Evolutionary conservation across 2,888 invertebrate species (phyloP).

Genomic region (Brachypterus glaber): DNA sequence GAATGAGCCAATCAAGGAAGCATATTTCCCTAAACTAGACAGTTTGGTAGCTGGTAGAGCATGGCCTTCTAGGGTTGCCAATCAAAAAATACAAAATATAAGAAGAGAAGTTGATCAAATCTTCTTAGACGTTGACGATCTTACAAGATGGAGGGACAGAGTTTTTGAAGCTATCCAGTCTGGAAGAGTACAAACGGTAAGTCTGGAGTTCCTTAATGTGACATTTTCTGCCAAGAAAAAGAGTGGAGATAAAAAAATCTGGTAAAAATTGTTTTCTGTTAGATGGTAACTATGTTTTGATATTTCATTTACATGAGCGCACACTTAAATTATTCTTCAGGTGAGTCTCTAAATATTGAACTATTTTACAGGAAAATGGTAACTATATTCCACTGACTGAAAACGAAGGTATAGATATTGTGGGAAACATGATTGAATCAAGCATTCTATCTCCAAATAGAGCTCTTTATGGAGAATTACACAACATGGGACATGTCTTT

Average conservation of each 20-base stretch:
- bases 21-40: slow-evolving; percentile 77
- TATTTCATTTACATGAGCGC: no score
- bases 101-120: slow-evolving; percentile 60
- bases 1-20: slow-evolving; percentile 61
- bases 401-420: slow-evolving; percentile 60
- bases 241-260: no score
- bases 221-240: no score
- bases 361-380: slow-evolving; percentile 50
- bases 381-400: slow-evolving; percentile 51
- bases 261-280: no score
- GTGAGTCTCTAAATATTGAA: background rate
- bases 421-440: slow-evolving; percentile 74
- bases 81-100: slow-evolving; percentile 49
- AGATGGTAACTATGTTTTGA: no score
- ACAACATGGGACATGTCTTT: slow-evolving; percentile 74
- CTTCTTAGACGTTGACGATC: slow-evolving; percentile 54
- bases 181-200: slow-evolving; percentile 49
- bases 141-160: slow-evolving; percentile 69
- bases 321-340: background rate
- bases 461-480: slow-evolving; percentile 66
- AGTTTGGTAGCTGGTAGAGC: slow-evolving; percentile 64
- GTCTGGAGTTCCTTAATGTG: no score
- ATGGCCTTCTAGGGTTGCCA: slow-evolving; percentile 62
- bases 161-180: slow-evolving; percentile 62
- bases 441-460: slow-evolving; percentile 59